Percentiles rank a stretch among this genome's conserved stretches.
Evolutionary conservation across 1,140 invertebrate genomes (phyloP).

Genomic region (Papilio machaon): DNA sequence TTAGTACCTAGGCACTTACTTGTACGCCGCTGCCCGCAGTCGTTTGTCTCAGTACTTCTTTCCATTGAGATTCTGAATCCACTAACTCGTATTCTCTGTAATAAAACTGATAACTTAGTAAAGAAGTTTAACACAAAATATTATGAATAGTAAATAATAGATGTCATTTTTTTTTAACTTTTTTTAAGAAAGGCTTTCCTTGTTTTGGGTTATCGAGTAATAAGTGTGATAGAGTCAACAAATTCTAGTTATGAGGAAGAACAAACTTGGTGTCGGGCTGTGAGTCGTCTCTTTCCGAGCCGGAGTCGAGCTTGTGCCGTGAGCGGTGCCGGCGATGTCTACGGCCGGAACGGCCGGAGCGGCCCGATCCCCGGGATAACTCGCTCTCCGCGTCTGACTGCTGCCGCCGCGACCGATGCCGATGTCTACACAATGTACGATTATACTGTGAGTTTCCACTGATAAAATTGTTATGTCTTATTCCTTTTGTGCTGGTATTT

Average conservation of each 20-base stretch:
- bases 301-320: conserved; percentile 81
- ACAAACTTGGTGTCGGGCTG: conserved; percentile 77
- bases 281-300: conserved; percentile 72
- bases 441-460: neutral
- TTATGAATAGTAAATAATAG: too few species aligned
- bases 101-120: conserved; percentile 46
- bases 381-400: conserved; percentile 95
- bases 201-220: neutral
- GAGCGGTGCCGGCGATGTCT: conserved; percentile 88
- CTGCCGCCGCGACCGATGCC: conserved; percentile 88
- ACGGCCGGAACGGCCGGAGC: conserved; percentile 83
- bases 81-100: conserved; percentile 86
- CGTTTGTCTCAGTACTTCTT: conserved; percentile 47
- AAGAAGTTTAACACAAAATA: neutral
- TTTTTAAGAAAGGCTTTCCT: neutral
- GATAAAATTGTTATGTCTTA: too few species aligned
- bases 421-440: conserved; percentile 81
- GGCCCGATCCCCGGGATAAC: conserved; percentile 90
- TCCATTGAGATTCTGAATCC: conserved; percentile 94
- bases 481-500: too few species aligned
- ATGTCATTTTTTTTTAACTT: too few species aligned
- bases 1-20: conserved; percentile 55
- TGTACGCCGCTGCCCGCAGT: conserved; percentile 65
- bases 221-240: neutral
- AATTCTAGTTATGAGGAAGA: neutral